Base-by-base conservation (phyloP, 2,888 invertebrate genomes). In the Macrosoma leucophasiata region DNA sequence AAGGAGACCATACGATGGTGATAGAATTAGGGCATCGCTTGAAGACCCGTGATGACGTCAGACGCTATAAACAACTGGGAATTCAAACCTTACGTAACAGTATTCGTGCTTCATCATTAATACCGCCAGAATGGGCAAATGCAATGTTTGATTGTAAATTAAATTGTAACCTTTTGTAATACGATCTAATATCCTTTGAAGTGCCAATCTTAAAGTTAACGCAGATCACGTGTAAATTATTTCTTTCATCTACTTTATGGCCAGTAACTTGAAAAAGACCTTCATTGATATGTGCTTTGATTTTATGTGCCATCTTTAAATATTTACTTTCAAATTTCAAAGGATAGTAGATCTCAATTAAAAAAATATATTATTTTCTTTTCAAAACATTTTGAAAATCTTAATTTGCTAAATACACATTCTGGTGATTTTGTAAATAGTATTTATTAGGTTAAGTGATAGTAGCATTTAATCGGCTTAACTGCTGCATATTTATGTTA, bases 351-450 rank as follows among this genome's bases (percentile, higher is more conserved):
- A n/a, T n/a, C n/a, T n/a, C n/a, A n/a, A n/a, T n/a, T n/a, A n/a
- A n/a, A n/a, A n/a, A n/a, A n/a, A n/a, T n/a, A n/a, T n/a, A n/a
- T n/a, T n/a, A n/a, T n/a, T n/a, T n/a, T n/a, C n/a, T n/a, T n/a
- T n/a, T n/a, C n/a, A n/a, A n/a, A n/a, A n/a, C n/a, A n/a, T n/a
- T n/a, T n/a, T n/a, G n/a, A n/a, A n/a, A n/a, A n/a, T n/a, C n/a
- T n/a, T n/a, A n/a, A n/a, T n/a, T n/a, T n/a, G n/a, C n/a, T 26
- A 30, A 36, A 39, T 48, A 37, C 59, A 65, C 70, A 70, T 81
- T 84, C 79, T 81, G 81, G 84, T 78, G 78, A 75, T 72, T n/a
- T 70, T 84, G 84, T 84, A 82, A 66, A 84, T 84, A 84, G 72
- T 81, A 82, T 81, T 82, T 81, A 79, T 79, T 82, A 82, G 79